Conservation (phyloP, 2,113 vertebrate genomes). For the Fulica atra region DNA sequence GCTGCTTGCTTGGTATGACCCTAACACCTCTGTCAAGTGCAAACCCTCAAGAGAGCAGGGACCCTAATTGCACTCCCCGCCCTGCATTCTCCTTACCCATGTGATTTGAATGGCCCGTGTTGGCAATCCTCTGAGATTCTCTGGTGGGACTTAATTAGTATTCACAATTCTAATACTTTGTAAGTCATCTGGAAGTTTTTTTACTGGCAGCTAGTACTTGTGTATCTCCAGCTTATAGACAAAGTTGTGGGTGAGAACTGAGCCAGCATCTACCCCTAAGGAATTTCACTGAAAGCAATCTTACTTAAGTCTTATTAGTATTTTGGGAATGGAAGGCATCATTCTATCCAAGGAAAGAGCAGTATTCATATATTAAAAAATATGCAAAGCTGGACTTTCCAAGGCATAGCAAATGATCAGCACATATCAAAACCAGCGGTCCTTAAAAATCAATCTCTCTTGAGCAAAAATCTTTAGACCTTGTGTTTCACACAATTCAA, state of each 20-base stretch:
- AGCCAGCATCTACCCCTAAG: not conserved
- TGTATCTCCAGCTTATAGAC: not conserved
- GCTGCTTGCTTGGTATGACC: not conserved
- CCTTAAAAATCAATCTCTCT: not conserved
- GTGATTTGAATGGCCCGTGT: not conserved
- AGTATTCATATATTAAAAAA: not conserved
- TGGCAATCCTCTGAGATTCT: not conserved
- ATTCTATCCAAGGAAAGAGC: not conserved
- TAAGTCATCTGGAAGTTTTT: not conserved
- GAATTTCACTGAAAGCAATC: not conserved
- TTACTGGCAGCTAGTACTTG: not conserved
- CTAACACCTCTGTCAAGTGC: not conserved
- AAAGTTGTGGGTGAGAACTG: not conserved
- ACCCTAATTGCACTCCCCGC: not conserved
- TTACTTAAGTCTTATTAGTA: not conserved
- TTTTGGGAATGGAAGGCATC: not conserved
- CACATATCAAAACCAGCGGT: fast-evolving
- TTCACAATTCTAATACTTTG: not conserved
- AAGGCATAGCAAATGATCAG: fast-evolving
- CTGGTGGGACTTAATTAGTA: not conserved
- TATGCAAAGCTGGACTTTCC: not conserved
- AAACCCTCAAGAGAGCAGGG: not conserved
- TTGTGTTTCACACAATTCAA: not conserved
- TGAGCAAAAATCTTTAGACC: not conserved
- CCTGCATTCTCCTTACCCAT: not conserved